Base-by-base conservation (phyloP, 2,113 vertebrate genomes). In the Brachirus orientalis region DNA sequence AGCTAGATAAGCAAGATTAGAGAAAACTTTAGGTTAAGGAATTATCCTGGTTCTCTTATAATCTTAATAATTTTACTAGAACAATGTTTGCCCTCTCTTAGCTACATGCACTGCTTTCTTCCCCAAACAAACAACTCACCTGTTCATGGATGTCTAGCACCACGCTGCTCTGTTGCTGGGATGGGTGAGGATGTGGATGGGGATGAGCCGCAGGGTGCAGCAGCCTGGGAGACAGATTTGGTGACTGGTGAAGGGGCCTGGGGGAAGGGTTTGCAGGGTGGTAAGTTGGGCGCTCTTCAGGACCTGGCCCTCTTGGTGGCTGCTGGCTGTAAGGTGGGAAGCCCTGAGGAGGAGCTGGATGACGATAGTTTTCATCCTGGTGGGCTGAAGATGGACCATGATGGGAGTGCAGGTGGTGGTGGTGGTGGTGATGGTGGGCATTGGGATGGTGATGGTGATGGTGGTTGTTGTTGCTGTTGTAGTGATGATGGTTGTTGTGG, bases 121-220 rank as follows among this genome's bases (percentile, higher is more conserved):
- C 2, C 17, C 12, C 9, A n/a, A 2, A 1, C 48, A 18, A 6
- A 11, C n/a, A 5, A 46, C 55, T 52, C 79, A 99, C 98, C 95
- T 98, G 98, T 53, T 98, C 98, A 45, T 98, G 98, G 77, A 98
- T 95, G 88, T 99, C 98, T 87, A 99, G 94, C 92, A 98, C 90
- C 69, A 98, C 82, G 46, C 95, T 91, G 79, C 94, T 96, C 82
- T 97, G 97, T 84, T 97, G 97, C 75, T 96, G 95, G 53, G 95
- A 94, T 1, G 79, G 86, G 67, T 86, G 84, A 12, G 75, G 63
- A 40, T 84, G 82, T 0, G 63, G 72, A 59, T 91, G 91, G 8
- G 78, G 82, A 65, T 89, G 90, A 10, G 83, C 79, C 0, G 74
- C 84, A 37, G 82, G 89, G 74, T 92, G 91, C 75, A 92, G 75